Evolutionary conservation across 2,888 invertebrate genomes (phyloP).

Genomic region (Tetranychus truncatus): DNA sequence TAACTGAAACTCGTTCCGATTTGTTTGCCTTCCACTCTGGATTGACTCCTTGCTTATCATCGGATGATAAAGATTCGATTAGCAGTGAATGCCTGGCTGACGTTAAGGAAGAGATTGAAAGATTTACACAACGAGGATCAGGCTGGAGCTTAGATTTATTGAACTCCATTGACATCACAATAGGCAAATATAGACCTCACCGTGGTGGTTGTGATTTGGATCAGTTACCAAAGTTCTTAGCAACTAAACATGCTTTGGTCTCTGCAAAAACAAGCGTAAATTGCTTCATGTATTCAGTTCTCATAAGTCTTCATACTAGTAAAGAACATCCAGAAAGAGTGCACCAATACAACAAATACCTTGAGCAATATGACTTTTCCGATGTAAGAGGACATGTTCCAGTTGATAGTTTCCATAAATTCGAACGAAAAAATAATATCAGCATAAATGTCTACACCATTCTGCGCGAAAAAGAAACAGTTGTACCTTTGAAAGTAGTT

Average conservation of each 20-base stretch:
- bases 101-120: too few relatives aligned
- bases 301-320: not conserved
- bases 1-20: too few relatives aligned
- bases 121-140: too few relatives aligned
- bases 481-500: not conserved
- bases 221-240: not conserved
- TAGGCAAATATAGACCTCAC: not conserved
- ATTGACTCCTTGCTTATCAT: too few relatives aligned
- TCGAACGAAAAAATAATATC: constrained; percentile 6
- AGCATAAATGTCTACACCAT: not conserved
- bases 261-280: not conserved
- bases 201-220: not conserved
- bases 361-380: constrained; percentile 5
- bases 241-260: not conserved
- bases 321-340: too few relatives aligned
- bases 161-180: not conserved
- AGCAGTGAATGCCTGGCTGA: too few relatives aligned
- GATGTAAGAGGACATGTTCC: not conserved
- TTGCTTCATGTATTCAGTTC: constrained; percentile 5
- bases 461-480: not conserved
- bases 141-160: not conserved
- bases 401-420: not conserved
- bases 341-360: not conserved
- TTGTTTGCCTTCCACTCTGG: too few relatives aligned
- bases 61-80: too few relatives aligned